Evolutionary conservation across 2,888 invertebrate genomes (phyloP), one percentile per base, ranked within the genome.

Genomic region (Mesorhabditis sp.): DNA sequence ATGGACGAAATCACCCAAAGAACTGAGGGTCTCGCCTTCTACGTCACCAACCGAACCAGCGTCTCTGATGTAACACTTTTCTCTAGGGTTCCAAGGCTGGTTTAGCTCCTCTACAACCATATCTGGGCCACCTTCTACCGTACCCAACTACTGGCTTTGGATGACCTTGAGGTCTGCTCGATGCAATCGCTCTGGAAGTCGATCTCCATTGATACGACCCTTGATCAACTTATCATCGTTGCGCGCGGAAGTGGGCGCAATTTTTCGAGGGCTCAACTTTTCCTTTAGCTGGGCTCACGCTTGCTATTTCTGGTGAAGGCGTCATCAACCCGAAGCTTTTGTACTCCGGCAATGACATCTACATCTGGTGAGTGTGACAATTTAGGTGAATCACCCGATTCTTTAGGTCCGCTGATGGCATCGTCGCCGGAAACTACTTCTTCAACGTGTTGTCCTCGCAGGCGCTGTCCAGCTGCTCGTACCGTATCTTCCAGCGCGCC

Each of bases 351-450:
- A 76, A 75, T 4, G 44, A 65, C 45, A 75, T 75, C 65, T 76
- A 73, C 65, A 72, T 78, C 15, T 78, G 78, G 74, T 72, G 61
- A 43, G 62, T 6, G 58, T 28, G 6, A 15, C 64, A n/a, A 15
- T 44, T 67, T 41, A 66, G 7, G 13, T 15, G 28, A 28, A 63
- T 7, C 28, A 13, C n/a, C 64, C 6, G 43, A 66, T 66, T 41
- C 13, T 70, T 50, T 45, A 72, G 72, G 76, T 66, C 41, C 6
- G 68, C 74, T 15, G 72, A 70, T 41, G 72, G 71, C 6, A 65
- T 65, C 10, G 71, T 76, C 2, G 62, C 69, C n/a, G 81, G 81
- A 65, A 73, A 72, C 66, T 81, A 76, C 76, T 74, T 79, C 43
- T 72, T 76, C 70, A 72, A 44, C 15, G 43, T 80, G n/a, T 62